phyloP scores from a whole-genome alignment of 2,888 invertebrate genomes.

The Magallana nippona region DNA sequence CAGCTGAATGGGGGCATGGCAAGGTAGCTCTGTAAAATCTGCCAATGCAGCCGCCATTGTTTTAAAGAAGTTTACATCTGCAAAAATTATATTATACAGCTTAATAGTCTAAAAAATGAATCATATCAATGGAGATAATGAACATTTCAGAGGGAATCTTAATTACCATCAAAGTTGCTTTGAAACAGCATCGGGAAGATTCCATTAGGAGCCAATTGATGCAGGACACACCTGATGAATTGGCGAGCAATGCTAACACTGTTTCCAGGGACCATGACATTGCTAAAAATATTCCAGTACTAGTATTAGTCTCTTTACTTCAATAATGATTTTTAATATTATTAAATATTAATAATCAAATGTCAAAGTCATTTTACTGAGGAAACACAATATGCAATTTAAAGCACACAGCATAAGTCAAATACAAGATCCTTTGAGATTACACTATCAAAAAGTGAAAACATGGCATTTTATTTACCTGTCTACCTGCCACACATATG shows the following conservation, averaged over 20 bases:
- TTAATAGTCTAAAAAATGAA: background rate
- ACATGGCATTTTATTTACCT: conserved; percentile 61
- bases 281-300: conserved; percentile 59
- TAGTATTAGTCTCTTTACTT: no score
- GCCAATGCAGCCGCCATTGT: conserved; percentile 95
- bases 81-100: conserved; percentile 42
- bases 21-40: conserved; percentile 97
- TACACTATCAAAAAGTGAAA: no score
- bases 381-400: no score
- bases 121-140: background rate
- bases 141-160: conserved; percentile 54
- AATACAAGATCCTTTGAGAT: no score
- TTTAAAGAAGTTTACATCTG: conserved; percentile 90
- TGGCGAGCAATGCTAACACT: conserved; percentile 97
- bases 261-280: conserved; percentile 93
- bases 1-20: conserved; percentile 94
- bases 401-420: no score
- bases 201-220: conserved; percentile 97
- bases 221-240: conserved; percentile 96
- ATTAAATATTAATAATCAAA: no score
- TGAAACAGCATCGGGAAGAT: conserved; percentile 97
- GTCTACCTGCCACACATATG: conserved; percentile 79
- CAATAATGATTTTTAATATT: no score
- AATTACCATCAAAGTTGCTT: conserved; percentile 89
- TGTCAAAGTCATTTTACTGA: no score